These are phyloP conservation scores for Elaphurus davidianus DNA, from an alignment of 2,113 vertebrate genomes.

Conservation along the genomic window DNA sequence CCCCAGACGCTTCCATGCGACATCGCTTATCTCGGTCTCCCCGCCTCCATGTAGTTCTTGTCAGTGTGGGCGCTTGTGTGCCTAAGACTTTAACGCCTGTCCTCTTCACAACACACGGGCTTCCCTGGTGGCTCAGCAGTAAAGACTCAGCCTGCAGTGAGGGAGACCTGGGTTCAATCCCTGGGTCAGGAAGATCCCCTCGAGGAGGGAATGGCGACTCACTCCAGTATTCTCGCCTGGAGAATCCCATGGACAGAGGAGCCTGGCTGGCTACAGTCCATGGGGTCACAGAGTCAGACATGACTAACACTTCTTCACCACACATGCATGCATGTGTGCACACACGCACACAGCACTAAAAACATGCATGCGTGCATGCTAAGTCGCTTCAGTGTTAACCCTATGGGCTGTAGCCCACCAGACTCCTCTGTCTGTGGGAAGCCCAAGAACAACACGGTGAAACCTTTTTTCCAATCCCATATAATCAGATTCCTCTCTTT, in stretches of 20 bases:
- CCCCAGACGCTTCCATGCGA: rapidly evolving
- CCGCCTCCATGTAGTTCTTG: not conserved
- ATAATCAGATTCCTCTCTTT: not conserved
- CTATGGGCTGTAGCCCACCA: not conserved
- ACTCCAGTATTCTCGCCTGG: not conserved
- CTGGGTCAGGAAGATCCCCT: not conserved
- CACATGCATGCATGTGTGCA: no score
- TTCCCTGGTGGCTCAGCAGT: not conserved
- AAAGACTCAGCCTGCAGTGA: not conserved
- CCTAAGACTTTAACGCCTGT: no score
- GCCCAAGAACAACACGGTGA: not conserved
- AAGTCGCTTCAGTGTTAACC: not conserved
- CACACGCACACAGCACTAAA: not conserved
- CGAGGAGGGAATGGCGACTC: not conserved
- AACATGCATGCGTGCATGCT: not conserved
- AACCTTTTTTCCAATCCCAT: not conserved
- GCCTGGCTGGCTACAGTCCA: not conserved
- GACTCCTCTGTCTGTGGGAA: not conserved
- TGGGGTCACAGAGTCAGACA: not conserved
- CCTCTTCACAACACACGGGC: not conserved
- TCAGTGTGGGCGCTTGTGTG: not conserved
- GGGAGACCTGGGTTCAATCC: not conserved
- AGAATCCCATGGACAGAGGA: not conserved
- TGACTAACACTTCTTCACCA: not conserved
- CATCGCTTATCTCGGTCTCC: not conserved